Conservation (phyloP, 2,797 vertebrate genomes). For the Percopsis omiscomaycus region DNA sequence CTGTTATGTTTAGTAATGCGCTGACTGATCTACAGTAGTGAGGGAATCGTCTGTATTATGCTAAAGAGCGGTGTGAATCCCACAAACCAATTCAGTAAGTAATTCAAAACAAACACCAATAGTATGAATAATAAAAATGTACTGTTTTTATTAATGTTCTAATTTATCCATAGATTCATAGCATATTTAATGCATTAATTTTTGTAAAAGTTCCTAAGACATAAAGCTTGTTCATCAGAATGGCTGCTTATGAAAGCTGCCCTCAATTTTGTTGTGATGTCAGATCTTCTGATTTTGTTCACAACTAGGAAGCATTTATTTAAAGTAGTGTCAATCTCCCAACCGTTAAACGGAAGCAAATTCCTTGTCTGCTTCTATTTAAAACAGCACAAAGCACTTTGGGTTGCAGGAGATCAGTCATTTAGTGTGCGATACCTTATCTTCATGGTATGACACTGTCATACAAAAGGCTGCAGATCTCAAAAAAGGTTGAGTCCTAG, state of each 20-base stretch:
- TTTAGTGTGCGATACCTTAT: conserved; percentile 40
- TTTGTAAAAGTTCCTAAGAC: conserved; percentile 67
- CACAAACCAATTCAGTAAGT: conserved; percentile 33
- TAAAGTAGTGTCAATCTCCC: conserved; percentile 57
- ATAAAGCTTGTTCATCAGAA: conserved; percentile 55
- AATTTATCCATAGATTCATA: conserved; percentile 60
- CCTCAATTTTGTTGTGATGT: conserved; percentile 45
- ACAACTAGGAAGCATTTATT: conserved; percentile 59
- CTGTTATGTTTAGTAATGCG: conserved; percentile 5
- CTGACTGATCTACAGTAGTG: conserved; percentile 17
- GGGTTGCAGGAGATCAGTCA: conserved; percentile 45
- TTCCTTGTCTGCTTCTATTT: conserved; percentile 56
- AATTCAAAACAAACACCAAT: conserved; percentile 36
- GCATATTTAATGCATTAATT: conserved; percentile 59
- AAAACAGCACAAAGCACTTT: conserved; percentile 64
- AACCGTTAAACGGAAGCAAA: conserved; percentile 57
- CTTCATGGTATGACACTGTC: conserved; percentile 40
- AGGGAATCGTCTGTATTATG: conserved; percentile 9
- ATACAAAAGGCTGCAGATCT: conserved; percentile 47
- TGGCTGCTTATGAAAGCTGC: conserved; percentile 35
- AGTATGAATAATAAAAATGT: conserved; percentile 54
- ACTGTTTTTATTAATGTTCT: conserved; percentile 65
- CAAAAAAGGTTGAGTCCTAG: conserved; percentile 47
- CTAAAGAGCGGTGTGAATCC: conserved; percentile 28
- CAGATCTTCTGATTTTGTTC: conserved; percentile 53